Evolutionary conservation across 1,140 invertebrate genomes (phyloP).

Genomic region (Batillaria attramentaria): DNA sequence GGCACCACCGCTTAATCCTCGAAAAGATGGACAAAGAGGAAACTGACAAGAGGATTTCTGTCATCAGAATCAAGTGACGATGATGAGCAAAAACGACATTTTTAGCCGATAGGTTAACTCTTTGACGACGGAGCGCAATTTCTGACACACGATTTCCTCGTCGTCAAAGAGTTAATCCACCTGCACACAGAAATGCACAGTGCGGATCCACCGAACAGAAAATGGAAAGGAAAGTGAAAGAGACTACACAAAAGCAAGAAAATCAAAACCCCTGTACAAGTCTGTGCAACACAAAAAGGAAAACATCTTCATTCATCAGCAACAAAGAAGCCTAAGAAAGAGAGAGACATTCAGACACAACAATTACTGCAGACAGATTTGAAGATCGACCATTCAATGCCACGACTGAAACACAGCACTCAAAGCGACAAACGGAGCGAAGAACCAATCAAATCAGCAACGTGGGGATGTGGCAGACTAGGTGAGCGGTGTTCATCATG

Average conservation of each 20-base stretch:
- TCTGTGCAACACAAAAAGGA: neutral
- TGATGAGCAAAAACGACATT: neutral
- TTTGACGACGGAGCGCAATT: neutral
- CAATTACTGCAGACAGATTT: neutral
- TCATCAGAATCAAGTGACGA: neutral
- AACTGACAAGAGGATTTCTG: neutral
- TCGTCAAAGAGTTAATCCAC: neutral
- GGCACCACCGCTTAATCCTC: too few species aligned
- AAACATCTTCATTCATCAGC: neutral
- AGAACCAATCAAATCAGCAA: too few species aligned
- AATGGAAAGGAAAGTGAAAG: neutral
- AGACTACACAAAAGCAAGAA: neutral
- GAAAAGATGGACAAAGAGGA: neutral
- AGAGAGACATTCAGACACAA: constrained; percentile 7
- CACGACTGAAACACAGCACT: too few species aligned
- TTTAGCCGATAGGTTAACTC: neutral
- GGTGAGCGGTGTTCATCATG: too few species aligned
- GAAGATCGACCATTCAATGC: too few species aligned
- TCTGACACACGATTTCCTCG: neutral
- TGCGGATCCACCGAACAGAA: neutral
- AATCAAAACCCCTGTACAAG: neutral
- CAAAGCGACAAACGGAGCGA: too few species aligned
- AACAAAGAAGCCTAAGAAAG: neutral
- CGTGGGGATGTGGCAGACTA: too few species aligned
- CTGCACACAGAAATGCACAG: neutral